These are phyloP conservation scores for Cerceris rybyensis DNA, from an alignment of 2,888 invertebrate genomes.

Conservation along the genomic window DNA sequence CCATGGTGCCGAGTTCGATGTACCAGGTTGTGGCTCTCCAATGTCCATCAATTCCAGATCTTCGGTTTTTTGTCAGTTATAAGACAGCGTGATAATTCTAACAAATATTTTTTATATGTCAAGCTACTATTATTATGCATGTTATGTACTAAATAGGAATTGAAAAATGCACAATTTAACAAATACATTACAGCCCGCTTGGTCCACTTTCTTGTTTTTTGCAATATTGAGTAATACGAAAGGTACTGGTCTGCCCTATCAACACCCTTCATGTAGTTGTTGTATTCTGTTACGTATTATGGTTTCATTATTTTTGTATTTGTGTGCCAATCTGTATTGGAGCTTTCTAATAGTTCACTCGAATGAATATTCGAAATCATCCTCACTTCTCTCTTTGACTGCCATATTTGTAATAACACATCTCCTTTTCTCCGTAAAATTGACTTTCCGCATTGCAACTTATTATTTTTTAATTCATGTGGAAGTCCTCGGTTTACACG, in stretches of 20 bases:
- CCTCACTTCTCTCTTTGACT: conserved; percentile 5
- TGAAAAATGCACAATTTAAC: conserved; percentile 15
- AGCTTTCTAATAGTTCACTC: conserved; percentile 1
- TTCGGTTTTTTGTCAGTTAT: too few species aligned
- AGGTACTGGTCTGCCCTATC: background rate
- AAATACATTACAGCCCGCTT: conserved; percentile 14
- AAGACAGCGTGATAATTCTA: too few species aligned
- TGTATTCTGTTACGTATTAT: background rate
- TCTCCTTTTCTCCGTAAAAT: too few species aligned
- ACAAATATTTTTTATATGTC: too few species aligned
- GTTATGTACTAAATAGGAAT: conserved; percentile 10
- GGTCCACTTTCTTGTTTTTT: conserved; percentile 10
- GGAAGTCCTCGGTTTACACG: too few species aligned
- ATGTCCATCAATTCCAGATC: too few species aligned
- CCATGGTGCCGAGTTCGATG: background rate
- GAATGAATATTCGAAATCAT: conserved; percentile 13
- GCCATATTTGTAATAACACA: background rate
- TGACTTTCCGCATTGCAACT: too few species aligned
- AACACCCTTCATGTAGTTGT: too few species aligned
- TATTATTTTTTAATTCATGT: too few species aligned
- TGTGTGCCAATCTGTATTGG: background rate
- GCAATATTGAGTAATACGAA: conserved; percentile 3
- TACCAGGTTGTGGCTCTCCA: too few species aligned
- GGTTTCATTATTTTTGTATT: conserved; percentile 3
- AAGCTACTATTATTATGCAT: too few species aligned